phyloP scores from a whole-genome alignment of 1,140 invertebrate genomes.

The Aphis craccivora region DNA sequence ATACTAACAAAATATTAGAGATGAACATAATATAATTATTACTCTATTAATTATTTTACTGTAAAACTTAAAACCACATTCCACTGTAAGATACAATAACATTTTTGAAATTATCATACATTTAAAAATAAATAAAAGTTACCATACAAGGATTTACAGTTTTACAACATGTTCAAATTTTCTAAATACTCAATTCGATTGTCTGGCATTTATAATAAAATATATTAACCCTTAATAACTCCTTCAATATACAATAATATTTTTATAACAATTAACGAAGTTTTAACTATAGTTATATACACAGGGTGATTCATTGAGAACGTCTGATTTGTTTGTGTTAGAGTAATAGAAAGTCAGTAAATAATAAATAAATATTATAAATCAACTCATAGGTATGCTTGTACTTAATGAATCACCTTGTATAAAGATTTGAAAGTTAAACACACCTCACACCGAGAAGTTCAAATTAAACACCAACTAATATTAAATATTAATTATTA shows the following conservation, averaged over 20 bases:
- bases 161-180: neutral
- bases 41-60: neutral
- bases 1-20: neutral
- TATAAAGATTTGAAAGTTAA: constrained; percentile 13
- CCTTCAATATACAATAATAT: neutral
- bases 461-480: neutral
- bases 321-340: neutral
- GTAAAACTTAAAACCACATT: neutral
- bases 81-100: neutral
- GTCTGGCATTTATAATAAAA: neutral
- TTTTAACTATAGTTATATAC: neutral
- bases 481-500: neutral
- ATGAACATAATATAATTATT: neutral
- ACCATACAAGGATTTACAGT: neutral
- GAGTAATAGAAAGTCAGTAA: neutral
- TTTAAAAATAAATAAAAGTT: constrained; percentile 9
- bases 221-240: neutral
- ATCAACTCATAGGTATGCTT: neutral
- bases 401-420: neutral
- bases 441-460: neutral
- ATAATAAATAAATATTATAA: neutral
- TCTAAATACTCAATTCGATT: neutral
- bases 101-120: neutral
- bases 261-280: neutral
- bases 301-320: neutral